These are phyloP conservation scores for Lates japonicus DNA, from an alignment of 2,797 vertebrate species.

Conservation along the genomic window DNA sequence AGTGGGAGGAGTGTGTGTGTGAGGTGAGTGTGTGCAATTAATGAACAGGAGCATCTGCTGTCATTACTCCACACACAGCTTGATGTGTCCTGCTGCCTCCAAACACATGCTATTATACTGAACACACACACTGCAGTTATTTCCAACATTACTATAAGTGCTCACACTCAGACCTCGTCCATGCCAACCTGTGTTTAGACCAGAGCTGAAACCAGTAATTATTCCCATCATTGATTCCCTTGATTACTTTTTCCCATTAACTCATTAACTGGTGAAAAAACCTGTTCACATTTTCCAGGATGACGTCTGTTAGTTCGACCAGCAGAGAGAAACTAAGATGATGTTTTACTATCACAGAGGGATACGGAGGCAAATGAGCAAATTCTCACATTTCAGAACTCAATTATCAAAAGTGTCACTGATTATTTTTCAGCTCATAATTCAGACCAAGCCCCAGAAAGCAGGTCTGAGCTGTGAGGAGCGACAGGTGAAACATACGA, in stretches of 20 bases:
- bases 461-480: no score
- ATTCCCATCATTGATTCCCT: not conserved
- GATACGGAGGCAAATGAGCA: no score
- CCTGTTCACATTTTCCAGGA: no score
- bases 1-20: not conserved
- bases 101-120: not conserved
- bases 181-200: not conserved
- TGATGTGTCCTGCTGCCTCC: not conserved
- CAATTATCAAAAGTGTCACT: no score
- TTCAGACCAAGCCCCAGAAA: no score
- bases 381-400: no score
- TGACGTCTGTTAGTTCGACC: no score
- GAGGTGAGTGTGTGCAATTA: conserved; percentile 29
- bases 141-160: not conserved
- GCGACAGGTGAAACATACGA: no score
- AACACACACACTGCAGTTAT: not conserved
- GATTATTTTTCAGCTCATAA: no score
- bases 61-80: conserved; percentile 36
- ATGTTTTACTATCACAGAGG: no score
- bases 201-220: not conserved
- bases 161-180: not conserved
- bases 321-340: no score
- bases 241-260: not conserved
- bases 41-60: conserved; percentile 44
- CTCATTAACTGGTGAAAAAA: not conserved